phyloP scores from a whole-genome alignment of 2,797 vertebrate genomes.

The Chaetodon trifasciatus region DNA sequence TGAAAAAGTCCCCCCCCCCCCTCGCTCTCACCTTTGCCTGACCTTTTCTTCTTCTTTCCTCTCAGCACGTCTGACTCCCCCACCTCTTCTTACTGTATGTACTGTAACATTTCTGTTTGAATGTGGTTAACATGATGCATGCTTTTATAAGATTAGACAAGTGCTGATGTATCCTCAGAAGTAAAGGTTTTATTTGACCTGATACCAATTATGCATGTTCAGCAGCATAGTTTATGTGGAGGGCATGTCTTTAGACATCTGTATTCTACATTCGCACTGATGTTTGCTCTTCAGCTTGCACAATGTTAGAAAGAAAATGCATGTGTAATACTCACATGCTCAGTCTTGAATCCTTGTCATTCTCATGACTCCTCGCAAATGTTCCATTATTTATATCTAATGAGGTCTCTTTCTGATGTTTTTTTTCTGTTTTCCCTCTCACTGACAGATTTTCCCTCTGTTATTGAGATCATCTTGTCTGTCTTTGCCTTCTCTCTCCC shows the following conservation, averaged over 20 bases:
- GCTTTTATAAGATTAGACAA: conserved; percentile 51
- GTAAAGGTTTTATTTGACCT: conserved; percentile 65
- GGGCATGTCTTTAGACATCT: conserved; percentile 57
- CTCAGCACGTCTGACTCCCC: conserved; percentile 29
- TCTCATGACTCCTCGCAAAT: conserved; percentile 56
- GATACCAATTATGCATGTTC: conserved; percentile 65
- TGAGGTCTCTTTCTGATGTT: conserved; percentile 57
- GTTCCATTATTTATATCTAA: conserved; percentile 68
- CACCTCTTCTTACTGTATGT: conserved; percentile 16
- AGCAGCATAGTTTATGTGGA: conserved; percentile 41
- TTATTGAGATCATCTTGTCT: conserved; percentile 59
- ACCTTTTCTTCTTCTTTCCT: conserved; percentile 53
- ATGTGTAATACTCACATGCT: conserved; percentile 46
- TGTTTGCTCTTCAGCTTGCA: conserved; percentile 63
- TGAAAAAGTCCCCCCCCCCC: conserved; percentile 31
- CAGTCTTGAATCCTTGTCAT: conserved; percentile 56
- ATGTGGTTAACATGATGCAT: conserved; percentile 44
- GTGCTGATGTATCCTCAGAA: conserved; percentile 49
- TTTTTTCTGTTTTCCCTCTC: conserved; percentile 27
- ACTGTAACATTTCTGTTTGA: conserved; percentile 52
- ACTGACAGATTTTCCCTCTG: conserved; percentile 55
- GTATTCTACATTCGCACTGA: conserved; percentile 62
- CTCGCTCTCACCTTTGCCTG: conserved; percentile 55
- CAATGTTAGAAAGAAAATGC: conserved; percentile 52
- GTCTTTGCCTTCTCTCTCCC: conserved; percentile 41